Evolutionary conservation across 2,797 vertebrate genomes (phyloP).

Genomic region (Caiman crocodilus): DNA sequence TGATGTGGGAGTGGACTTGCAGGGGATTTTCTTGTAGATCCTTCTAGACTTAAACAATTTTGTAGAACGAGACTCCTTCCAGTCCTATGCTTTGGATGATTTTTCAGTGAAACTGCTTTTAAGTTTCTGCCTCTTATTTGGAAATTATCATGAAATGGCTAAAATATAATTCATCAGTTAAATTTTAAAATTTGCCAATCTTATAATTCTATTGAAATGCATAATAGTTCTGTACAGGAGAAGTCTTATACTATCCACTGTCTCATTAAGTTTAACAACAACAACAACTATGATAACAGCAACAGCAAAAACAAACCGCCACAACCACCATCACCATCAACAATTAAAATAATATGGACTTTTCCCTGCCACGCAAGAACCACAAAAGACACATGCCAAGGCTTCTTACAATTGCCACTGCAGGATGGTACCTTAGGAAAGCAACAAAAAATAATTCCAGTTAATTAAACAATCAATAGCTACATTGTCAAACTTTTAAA

Average conservation of each 20-base stretch:
- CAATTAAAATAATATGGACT: not conserved
- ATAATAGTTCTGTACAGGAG: constrained; percentile 13
- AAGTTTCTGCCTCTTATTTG: not conserved
- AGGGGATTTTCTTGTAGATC: no score
- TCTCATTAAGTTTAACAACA: constrained; percentile 47
- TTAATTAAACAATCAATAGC: constrained; percentile 55
- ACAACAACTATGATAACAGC: not conserved
- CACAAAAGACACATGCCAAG: not conserved
- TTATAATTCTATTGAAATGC: constrained; percentile 46
- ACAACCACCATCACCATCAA: no score
- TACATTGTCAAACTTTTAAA: constrained; percentile 55
- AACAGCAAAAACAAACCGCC: no score
- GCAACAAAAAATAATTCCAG: constrained; percentile 34
- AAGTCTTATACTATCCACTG: constrained; percentile 9
- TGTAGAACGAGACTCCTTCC: not conserved
- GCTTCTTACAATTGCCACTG: not conserved
- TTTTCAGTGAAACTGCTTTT: constrained; percentile 10
- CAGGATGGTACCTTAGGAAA: constrained; percentile 16
- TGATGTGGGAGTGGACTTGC: no score
- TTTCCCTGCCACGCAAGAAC: constrained; percentile 13
- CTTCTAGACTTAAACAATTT: no score
- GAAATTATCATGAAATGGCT: not conserved
- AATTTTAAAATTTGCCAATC: constrained; percentile 15
- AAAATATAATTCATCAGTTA: constrained; percentile 34
- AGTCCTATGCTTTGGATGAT: not conserved